A percentile compares a stretch with the other conserved stretches of the same genome.
phyloP scores from a whole-genome alignment of 2,888 invertebrate genomes.

The Xestia xanthographa region DNA sequence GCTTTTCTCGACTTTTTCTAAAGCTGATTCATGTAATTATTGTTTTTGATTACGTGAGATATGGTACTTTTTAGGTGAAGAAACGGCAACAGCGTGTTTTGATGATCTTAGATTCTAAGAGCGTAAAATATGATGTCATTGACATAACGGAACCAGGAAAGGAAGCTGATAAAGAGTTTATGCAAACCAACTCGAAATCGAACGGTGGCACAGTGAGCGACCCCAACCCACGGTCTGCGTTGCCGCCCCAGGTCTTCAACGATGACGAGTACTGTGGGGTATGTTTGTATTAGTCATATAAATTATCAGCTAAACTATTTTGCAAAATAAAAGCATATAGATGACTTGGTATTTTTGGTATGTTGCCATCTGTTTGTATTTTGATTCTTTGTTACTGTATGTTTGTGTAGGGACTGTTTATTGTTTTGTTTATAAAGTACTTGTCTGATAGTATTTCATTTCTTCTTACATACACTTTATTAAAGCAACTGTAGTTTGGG shows the following conservation, averaged over 20 bases:
- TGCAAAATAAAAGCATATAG: slow-evolving; percentile 25
- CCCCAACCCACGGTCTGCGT: slow-evolving; percentile 93
- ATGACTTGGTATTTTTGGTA: slow-evolving; percentile 64
- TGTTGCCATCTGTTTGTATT: slow-evolving; percentile 66
- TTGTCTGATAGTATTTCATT: slow-evolving; percentile 24
- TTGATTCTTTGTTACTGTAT: slow-evolving; percentile 54
- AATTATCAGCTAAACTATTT: slow-evolving; percentile 24
- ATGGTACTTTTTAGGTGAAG: slow-evolving; percentile 93
- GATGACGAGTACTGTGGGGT: slow-evolving; percentile 98
- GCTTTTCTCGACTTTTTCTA: slow-evolving; percentile 79
- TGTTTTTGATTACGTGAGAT: slow-evolving; percentile 85
- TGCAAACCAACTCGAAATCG: slow-evolving; percentile 96
- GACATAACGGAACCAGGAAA: slow-evolving; percentile 98
- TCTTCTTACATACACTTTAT: slow-evolving; percentile 1
- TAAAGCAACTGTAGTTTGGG: slow-evolving; percentile 9
- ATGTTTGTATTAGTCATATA: slow-evolving; percentile 74
- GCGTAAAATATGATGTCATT: slow-evolving; percentile 96
- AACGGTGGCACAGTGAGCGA: slow-evolving; percentile 94
- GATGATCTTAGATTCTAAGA: slow-evolving; percentile 98
- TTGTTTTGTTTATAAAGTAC: slow-evolving; percentile 38
- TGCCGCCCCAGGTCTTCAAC: slow-evolving; percentile 98
- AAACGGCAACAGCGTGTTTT: slow-evolving; percentile 98
- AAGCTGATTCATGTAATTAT: slow-evolving; percentile 83
- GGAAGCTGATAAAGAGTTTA: slow-evolving; percentile 96
- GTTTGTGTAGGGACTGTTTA: slow-evolving; percentile 31